A percentile compares a stretch with the other conserved stretches of the same genome.
These are phyloP conservation scores for Rhyacophila evoluta DNA, from an alignment of 2,888 invertebrate species.

Conservation along the genomic window DNA sequence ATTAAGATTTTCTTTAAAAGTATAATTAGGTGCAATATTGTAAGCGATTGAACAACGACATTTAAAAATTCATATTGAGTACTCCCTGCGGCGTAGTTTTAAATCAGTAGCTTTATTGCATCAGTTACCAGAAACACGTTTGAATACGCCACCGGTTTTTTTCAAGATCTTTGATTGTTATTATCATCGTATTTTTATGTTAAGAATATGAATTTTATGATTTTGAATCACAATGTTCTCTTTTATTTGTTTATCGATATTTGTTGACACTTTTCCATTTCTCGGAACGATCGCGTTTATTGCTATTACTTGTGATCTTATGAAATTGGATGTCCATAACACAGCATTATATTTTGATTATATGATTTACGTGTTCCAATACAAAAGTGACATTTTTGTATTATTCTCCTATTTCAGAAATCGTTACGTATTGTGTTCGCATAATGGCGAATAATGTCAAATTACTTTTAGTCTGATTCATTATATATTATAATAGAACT, in stretches of 20 bases:
- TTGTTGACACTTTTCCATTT: not conserved
- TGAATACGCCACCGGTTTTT: not conserved
- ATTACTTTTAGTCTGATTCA: not conserved
- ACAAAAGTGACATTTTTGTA: not conserved
- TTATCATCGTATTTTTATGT: not conserved
- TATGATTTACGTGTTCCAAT: slow-evolving; percentile 5
- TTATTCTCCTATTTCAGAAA: not conserved
- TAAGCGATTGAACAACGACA: not conserved
- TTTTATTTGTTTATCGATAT: not conserved
- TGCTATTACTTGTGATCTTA: not conserved
- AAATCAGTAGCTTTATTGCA: not conserved
- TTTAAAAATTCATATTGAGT: not conserved
- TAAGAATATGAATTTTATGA: not conserved
- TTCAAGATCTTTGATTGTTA: slow-evolving; percentile 8
- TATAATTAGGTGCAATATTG: not conserved
- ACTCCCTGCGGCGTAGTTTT: not conserved
- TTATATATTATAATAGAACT: too few species aligned
- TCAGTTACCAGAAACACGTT: not conserved
- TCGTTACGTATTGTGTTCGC: not conserved
- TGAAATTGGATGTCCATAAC: not conserved
- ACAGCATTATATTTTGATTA: slow-evolving; percentile 1
- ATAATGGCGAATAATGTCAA: not conserved
- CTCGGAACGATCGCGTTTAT: not conserved
- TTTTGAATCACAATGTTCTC: not conserved
- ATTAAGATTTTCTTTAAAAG: too few species aligned